These are phyloP conservation scores for Meghimatium bilineatum DNA, from an alignment of 2,888 invertebrate genomes.

Conservation along the genomic window DNA sequence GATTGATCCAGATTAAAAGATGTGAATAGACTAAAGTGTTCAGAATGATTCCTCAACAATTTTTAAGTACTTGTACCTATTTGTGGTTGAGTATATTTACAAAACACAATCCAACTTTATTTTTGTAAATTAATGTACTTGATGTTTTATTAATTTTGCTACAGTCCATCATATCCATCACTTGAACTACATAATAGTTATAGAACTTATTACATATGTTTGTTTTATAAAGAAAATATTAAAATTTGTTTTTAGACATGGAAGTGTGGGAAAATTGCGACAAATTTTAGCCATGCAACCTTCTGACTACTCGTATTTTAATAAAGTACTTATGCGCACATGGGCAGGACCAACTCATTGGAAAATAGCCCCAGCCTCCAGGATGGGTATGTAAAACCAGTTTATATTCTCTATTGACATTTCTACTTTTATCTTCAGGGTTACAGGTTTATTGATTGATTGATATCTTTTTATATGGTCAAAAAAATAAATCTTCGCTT, in stretches of 20 bases:
- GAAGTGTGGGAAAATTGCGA: constrained; percentile 72
- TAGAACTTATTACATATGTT: neutral
- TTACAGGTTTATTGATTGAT: too few species aligned
- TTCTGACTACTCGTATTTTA: constrained; percentile 85
- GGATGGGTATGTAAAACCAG: constrained; percentile 49
- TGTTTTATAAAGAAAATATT: neutral
- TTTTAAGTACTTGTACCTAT: too few species aligned
- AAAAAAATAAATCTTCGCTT: too few species aligned
- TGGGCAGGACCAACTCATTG: constrained; percentile 92
- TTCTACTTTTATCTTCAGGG: neutral
- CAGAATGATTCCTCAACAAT: too few species aligned
- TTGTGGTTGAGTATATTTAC: too few species aligned
- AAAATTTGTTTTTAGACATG: constrained; percentile 60
- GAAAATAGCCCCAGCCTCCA: constrained; percentile 80
- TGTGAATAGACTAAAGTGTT: too few species aligned
- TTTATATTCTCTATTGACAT: neutral
- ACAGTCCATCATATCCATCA: neutral
- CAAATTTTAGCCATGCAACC: constrained; percentile 77
- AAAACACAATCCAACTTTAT: too few species aligned
- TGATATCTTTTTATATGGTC: too few species aligned
- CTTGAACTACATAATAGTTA: neutral
- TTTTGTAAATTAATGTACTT: neutral
- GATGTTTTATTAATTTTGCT: neutral
- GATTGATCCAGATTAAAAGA: too few species aligned
- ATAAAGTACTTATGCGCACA: constrained; percentile 78